Percentiles rank a stretch among this genome's conserved stretches.
Evolutionary conservation across 2,113 vertebrate genomes (phyloP).

Genomic region (Rhabdornis inornatus): DNA sequence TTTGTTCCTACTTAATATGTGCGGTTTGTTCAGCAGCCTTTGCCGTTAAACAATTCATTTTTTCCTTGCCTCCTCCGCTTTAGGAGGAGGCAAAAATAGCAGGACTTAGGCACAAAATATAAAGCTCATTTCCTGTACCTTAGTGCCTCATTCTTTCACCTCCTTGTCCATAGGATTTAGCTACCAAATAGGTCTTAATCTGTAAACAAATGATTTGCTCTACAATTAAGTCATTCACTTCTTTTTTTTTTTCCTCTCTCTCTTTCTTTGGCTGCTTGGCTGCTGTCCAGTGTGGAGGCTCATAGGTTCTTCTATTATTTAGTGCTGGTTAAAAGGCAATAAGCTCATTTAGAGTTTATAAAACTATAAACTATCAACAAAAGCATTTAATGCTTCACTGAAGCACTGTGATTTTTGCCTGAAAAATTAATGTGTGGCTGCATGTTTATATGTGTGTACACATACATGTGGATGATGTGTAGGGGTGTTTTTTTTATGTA

Average conservation of each 20-base stretch:
- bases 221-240: slow-evolving; percentile 77
- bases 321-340: slow-evolving; percentile 78
- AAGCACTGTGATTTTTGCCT: slow-evolving; percentile 29
- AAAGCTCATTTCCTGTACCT: slow-evolving; percentile 68
- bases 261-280: slow-evolving; percentile 62
- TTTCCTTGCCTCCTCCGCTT: neutral
- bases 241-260: neutral
- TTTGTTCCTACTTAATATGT: slow-evolving; percentile 47
- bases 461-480: neutral
- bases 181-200: slow-evolving; percentile 75
- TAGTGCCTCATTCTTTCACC: slow-evolving; percentile 59
- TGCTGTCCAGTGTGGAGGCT: slow-evolving; percentile 67
- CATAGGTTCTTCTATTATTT: slow-evolving; percentile 74
- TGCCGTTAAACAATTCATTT: slow-evolving; percentile 59
- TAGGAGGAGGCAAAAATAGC: slow-evolving; percentile 34
- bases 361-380: slow-evolving; percentile 75
- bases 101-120: slow-evolving; percentile 54
- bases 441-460: neutral
- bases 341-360: slow-evolving; percentile 79
- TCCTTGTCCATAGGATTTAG: slow-evolving; percentile 67
- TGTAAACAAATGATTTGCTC: slow-evolving; percentile 79
- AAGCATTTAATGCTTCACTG: slow-evolving; percentile 70
- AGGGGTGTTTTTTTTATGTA: neutral
- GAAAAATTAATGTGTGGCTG: slow-evolving; percentile 47
- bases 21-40: slow-evolving; percentile 35